Percentiles rank a stretch among this genome's conserved stretches.
Conservation (phyloP, 1,140 invertebrate genomes). For the Carposina sasakii region DNA sequence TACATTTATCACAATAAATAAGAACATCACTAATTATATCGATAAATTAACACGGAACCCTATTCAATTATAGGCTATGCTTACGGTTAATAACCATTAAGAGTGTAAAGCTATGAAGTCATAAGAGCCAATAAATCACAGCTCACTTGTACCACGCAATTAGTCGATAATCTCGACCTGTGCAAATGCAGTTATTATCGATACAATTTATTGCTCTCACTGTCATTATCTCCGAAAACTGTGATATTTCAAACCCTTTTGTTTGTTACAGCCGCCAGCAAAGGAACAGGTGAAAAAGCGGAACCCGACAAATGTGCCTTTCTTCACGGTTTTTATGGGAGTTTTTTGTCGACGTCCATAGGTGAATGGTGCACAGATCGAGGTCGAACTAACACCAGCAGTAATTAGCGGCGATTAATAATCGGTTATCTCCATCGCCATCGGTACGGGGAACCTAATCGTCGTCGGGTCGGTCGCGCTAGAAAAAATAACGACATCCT, state of each 20-base stretch:
- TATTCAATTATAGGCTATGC: too few species aligned
- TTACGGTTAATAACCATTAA: too few species aligned
- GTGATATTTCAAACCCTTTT: conserved; percentile 70
- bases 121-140: conserved; percentile 63
- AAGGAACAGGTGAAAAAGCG: conserved; percentile 63
- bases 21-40: too few species aligned
- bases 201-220: conserved; percentile 57
- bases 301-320: conserved; percentile 48
- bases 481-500: not conserved
- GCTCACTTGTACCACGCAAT: conserved; percentile 35
- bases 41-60: too few species aligned
- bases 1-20: too few species aligned
- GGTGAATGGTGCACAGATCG: conserved; percentile 65
- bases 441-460: conserved; percentile 45
- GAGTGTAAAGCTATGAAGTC: too few species aligned
- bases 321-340: conserved; percentile 63
- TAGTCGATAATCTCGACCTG: conserved; percentile 46
- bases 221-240: conserved; percentile 63
- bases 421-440: conserved; percentile 65
- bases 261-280: conserved; percentile 56
- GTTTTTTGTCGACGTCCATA: conserved; percentile 49
- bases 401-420: conserved; percentile 71
- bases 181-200: conserved; percentile 65
- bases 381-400: conserved; percentile 69
- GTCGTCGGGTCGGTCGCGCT: conserved; percentile 23